Percentiles rank a stretch among this genome's conserved stretches.
Evolutionary conservation across 2,888 invertebrate genomes (phyloP).

Genomic region (Tridacna crocea): DNA sequence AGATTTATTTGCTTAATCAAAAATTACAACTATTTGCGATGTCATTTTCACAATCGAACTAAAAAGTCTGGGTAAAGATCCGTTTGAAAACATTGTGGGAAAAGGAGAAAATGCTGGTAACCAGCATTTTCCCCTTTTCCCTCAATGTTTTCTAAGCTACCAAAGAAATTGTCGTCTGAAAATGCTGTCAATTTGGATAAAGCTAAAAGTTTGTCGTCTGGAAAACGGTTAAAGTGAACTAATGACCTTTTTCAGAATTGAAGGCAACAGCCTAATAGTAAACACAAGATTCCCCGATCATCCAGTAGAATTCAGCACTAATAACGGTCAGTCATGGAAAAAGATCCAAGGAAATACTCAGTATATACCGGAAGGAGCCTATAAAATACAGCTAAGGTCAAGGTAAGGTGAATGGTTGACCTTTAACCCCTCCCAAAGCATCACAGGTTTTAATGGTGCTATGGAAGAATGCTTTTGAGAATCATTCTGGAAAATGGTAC

Average conservation of each 20-base stretch:
- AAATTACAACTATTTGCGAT: too few relatives aligned
- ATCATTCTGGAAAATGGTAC: not conserved
- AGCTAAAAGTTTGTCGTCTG: too few relatives aligned
- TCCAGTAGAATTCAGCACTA: conserved; percentile 23
- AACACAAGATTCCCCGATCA: conserved; percentile 68
- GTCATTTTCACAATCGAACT: too few relatives aligned
- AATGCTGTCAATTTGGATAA: too few relatives aligned
- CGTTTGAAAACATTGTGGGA: too few relatives aligned
- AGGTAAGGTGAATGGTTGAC: conserved; percentile 4
- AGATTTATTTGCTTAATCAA: too few relatives aligned
- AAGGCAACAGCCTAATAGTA: conserved; percentile 51
- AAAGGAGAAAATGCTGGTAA: too few relatives aligned
- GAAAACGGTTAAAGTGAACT: too few relatives aligned
- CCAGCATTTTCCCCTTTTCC: too few relatives aligned
- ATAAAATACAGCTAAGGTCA: conserved; percentile 8
- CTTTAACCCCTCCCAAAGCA: not conserved
- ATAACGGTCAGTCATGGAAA: conserved; percentile 11
- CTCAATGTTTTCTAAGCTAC: too few relatives aligned
- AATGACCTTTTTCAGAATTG: conserved; percentile 49
- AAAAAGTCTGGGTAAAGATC: too few relatives aligned
- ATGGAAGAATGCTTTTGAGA: not conserved
- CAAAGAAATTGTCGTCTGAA: too few relatives aligned
- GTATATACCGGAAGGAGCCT: not conserved
- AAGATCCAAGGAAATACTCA: not conserved
- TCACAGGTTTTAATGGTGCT: not conserved